Conservation (phyloP, 2,888 invertebrate species). For the Cephus rjabovi region DNA sequence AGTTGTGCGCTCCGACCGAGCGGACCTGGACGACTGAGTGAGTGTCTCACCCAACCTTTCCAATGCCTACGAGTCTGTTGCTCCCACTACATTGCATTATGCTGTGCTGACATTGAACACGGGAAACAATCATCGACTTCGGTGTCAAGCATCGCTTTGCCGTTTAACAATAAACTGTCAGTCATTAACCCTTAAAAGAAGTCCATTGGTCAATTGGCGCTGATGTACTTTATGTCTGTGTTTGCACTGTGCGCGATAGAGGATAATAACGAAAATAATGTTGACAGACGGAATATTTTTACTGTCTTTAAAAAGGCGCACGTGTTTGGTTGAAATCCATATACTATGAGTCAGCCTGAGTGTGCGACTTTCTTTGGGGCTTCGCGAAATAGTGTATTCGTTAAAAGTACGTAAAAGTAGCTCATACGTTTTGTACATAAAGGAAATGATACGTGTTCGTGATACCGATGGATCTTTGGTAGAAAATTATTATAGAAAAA, state of each 20-base stretch:
- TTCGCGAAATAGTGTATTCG: not conserved
- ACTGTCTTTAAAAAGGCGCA: not conserved
- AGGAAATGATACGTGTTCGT: not conserved
- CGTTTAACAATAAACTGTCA: not conserved
- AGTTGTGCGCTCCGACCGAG: slow-evolving; percentile 43
- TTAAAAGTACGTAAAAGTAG: not conserved
- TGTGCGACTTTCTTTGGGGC: not conserved
- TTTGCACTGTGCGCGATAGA: not conserved
- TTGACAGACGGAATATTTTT: not conserved
- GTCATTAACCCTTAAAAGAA: not conserved
- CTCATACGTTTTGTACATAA: not conserved
- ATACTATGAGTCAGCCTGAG: not conserved
- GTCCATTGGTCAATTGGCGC: not conserved
- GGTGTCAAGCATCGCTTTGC: not conserved
- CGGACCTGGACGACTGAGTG: slow-evolving; percentile 54
- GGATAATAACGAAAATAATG: not conserved
- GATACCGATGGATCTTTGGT: not conserved
- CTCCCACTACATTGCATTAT: slow-evolving; percentile 24
- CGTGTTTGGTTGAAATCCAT: not conserved
- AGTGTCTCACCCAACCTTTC: slow-evolving; percentile 38
- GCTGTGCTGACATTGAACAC: slow-evolving; percentile 22
- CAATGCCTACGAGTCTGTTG: slow-evolving; percentile 27
- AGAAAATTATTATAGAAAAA: not conserved
- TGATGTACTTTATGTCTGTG: not conserved
- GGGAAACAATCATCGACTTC: slow-evolving; percentile 7